phyloP scores from a whole-genome alignment of 2,113 vertebrate genomes.

The Picathartes gymnocephalus region DNA sequence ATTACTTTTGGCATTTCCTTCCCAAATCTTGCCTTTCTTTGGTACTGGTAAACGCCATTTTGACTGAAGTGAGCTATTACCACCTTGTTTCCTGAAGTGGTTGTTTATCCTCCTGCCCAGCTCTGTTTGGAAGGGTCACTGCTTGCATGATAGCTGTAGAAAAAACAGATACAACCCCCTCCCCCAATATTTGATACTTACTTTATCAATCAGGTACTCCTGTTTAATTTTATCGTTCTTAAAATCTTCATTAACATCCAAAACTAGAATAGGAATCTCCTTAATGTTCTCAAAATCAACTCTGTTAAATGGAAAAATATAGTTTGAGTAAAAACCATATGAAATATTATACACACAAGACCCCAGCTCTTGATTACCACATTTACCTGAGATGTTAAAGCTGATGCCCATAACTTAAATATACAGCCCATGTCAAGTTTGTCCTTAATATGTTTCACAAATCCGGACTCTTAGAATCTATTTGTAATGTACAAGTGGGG shows the following conservation, averaged over 20 bases:
- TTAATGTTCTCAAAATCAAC: conserved; percentile 80
- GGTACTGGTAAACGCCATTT: background rate
- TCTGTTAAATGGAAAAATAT: conserved; percentile 40
- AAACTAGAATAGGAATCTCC: conserved; percentile 75
- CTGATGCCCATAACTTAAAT: background rate
- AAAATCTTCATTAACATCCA: conserved; percentile 83
- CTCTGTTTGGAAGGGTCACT: background rate
- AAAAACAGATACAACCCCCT: background rate
- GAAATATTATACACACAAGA: background rate
- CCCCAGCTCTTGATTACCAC: background rate
- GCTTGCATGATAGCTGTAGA: background rate
- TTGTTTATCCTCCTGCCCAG: background rate
- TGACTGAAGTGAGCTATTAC: background rate
- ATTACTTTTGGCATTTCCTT: background rate
- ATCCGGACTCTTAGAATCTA: background rate
- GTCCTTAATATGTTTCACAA: background rate
- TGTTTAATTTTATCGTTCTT: conserved; percentile 82
- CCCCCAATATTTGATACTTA: background rate
- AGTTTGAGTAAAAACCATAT: background rate
- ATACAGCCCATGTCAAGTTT: background rate
- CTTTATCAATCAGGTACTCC: conserved; percentile 74
- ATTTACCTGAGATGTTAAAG: background rate
- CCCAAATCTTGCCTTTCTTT: background rate
- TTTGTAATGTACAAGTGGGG: background rate
- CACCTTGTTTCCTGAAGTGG: background rate